Evolutionary conservation across 2,113 vertebrate species (phyloP).

Genomic region (Macheiramphus alcinus): DNA sequence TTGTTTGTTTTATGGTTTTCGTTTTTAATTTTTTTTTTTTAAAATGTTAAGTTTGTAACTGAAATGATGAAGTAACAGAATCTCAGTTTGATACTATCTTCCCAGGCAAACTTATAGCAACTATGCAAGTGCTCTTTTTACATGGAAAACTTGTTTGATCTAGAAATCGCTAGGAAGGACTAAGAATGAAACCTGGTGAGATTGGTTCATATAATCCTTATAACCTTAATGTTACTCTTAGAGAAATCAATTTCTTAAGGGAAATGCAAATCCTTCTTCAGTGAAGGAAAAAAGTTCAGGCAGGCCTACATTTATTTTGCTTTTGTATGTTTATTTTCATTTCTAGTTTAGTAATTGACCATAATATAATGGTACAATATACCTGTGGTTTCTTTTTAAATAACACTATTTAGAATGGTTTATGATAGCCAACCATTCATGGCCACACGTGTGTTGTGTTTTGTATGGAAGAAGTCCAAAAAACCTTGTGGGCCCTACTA

Average conservation of each 20-base stretch:
- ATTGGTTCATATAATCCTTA: conserved; percentile 18
- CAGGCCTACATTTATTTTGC: neutral
- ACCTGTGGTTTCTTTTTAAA: neutral
- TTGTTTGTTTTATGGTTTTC: neutral
- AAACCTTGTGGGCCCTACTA: neutral
- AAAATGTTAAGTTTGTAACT: neutral
- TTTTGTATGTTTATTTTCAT: neutral
- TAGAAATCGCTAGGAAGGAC: conserved; percentile 40
- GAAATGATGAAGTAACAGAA: neutral
- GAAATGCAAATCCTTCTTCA: neutral
- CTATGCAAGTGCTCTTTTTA: conserved; percentile 33
- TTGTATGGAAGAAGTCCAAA: neutral
- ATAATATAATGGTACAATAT: neutral
- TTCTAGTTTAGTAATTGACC: neutral
- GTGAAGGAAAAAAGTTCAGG: neutral
- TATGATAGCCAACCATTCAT: neutral
- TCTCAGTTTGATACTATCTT: conserved; percentile 36
- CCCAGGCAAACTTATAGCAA: conserved; percentile 17
- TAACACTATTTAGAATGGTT: neutral
- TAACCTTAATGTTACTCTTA: neutral
- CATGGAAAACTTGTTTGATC: conserved; percentile 44
- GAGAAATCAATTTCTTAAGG: neutral
- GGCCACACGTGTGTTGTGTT: neutral
- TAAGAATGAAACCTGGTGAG: conserved; percentile 37
- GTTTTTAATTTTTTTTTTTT: neutral